These are phyloP conservation scores for Eucera pruinosa DNA, from an alignment of 2,888 invertebrate genomes.

Conservation along the genomic window DNA sequence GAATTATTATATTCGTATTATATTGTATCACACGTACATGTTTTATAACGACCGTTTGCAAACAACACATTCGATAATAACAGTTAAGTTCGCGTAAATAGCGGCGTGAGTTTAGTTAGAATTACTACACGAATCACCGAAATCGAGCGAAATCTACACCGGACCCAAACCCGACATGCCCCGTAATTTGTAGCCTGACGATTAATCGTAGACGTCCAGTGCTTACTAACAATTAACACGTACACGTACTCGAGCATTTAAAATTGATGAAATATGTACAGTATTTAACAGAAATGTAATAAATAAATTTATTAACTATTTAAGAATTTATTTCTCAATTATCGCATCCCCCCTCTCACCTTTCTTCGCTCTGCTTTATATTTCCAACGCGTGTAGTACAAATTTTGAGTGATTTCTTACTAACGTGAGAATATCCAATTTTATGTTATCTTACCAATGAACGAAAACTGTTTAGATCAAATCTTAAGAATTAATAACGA, in stretches of 20 bases:
- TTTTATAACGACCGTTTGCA: constrained; percentile 41
- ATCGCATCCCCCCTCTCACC: neutral
- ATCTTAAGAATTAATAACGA: no score
- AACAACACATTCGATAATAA: constrained; percentile 10
- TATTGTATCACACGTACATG: constrained; percentile 14
- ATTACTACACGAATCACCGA: neutral
- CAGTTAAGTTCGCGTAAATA: constrained; percentile 28
- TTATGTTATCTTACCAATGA: no score
- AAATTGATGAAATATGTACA: constrained; percentile 67
- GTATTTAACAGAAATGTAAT: constrained; percentile 71
- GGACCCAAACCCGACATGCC: neutral
- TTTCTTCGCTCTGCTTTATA: neutral
- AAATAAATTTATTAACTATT: constrained; percentile 71
- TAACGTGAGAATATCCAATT: no score
- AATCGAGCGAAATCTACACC: neutral
- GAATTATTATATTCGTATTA: constrained; percentile 19
- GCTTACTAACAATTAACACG: constrained; percentile 69
- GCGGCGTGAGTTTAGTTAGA: constrained; percentile 23
- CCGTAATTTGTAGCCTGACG: constrained; percentile 31
- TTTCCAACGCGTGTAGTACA: no score
- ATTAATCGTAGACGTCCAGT: constrained; percentile 64
- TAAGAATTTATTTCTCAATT: neutral
- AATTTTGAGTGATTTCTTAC: no score
- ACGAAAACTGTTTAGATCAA: no score
- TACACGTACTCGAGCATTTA: constrained; percentile 63